Evolutionary conservation across 2,113 vertebrate species (phyloP).

Genomic region (Xiphophorus maculatus): DNA sequence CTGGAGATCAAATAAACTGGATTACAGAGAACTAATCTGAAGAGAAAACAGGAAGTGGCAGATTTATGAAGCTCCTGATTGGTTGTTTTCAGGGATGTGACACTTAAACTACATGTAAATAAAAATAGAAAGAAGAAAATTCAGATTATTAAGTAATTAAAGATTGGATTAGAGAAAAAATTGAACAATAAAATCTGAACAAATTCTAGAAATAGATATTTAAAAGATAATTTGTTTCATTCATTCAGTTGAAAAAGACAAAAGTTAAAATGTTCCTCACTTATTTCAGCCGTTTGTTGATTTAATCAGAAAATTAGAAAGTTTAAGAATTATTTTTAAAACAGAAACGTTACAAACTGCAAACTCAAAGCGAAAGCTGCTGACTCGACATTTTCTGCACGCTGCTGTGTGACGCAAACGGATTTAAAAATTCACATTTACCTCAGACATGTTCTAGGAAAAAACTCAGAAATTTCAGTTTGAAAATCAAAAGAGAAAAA

Average conservation of each 20-base stretch:
- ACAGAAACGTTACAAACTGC: no score
- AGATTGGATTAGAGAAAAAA: neutral
- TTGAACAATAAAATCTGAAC: neutral
- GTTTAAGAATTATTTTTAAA: no score
- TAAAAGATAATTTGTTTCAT: no score
- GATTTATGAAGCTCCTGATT: neutral
- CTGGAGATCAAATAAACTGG: slow-evolving; percentile 24
- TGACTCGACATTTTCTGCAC: neutral
- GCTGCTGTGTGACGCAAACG: no score
- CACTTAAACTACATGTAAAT: neutral
- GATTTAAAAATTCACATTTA: no score
- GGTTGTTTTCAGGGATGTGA: neutral
- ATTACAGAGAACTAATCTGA: slow-evolving; percentile 10
- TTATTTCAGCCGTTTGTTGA: no score
- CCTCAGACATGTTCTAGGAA: no score
- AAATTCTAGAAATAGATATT: neutral
- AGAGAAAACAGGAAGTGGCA: neutral
- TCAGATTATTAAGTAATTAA: neutral
- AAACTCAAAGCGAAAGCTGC: neutral
- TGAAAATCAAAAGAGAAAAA: no score
- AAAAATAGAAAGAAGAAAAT: neutral
- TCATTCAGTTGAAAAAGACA: no score
- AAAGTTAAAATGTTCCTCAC: no score
- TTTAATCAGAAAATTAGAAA: no score
- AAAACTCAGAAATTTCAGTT: no score